Conservation (phyloP, 2,888 invertebrate species). For the Theodoxus fluviatilis region DNA sequence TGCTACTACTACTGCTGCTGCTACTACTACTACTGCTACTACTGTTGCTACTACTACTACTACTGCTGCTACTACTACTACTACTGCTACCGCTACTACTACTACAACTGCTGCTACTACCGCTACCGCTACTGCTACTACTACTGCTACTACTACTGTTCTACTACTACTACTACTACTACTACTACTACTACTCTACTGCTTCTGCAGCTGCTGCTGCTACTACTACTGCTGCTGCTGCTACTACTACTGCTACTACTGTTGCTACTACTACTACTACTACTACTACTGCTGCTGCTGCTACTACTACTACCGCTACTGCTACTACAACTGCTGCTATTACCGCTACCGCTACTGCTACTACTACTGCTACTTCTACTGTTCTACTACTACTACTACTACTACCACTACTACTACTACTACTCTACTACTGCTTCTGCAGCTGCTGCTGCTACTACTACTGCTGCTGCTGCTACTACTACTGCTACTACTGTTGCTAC, state of each 20-base stretch:
- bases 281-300: not conserved
- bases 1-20: no score
- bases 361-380: slow-evolving; percentile 19
- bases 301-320: slow-evolving; percentile 4
- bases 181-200: no score
- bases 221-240: not conserved
- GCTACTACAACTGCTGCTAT: not conserved
- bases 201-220: no score
- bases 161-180: no score
- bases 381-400: slow-evolving; percentile 13
- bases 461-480: slow-evolving; percentile 11
- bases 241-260: slow-evolving; percentile 9
- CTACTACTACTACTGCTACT: no score
- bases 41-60: no score
- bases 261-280: slow-evolving; percentile 3
- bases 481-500: slow-evolving; percentile 13
- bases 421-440: slow-evolving; percentile 15
- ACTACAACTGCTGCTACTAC: no score
- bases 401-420: not conserved
- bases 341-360: not conserved
- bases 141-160: no score
- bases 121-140: no score
- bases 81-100: no score
- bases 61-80: no score
- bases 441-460: slow-evolving; percentile 6